A percentile compares a stretch with the other conserved stretches of the same genome.
Conservation (phyloP, 2,888 invertebrate genomes). For the Lochmaea capreae region DNA sequence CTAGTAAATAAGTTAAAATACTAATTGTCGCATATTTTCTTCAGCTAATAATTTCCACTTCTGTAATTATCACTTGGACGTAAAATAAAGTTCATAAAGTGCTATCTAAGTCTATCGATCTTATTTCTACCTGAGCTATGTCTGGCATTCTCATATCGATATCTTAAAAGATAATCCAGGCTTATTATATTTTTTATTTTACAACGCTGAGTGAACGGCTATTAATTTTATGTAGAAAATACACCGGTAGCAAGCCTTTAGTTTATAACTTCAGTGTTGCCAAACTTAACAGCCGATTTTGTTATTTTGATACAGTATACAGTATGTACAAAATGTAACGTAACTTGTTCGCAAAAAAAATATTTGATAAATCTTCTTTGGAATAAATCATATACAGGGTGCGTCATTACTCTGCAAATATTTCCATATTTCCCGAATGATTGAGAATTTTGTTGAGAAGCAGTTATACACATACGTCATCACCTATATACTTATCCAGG, state of each 20-base stretch:
- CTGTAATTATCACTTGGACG: constrained; percentile 24
- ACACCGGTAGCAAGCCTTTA: constrained; percentile 38
- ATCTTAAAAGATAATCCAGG: constrained; percentile 39
- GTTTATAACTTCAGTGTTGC: constrained; percentile 25
- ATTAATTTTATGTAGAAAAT: constrained; percentile 44
- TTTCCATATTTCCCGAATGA: too few relatives aligned
- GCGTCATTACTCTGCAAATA: too few relatives aligned
- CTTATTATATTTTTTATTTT: constrained; percentile 42
- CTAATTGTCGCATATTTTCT: neutral
- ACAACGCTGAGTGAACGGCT: constrained; percentile 37
- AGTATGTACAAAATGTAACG: too few relatives aligned
- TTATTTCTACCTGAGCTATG: constrained; percentile 38
- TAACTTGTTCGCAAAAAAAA: too few relatives aligned
- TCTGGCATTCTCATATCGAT: constrained; percentile 42
- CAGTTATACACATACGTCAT: too few relatives aligned
- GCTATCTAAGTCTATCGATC: constrained; percentile 30
- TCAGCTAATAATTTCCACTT: constrained; percentile 12
- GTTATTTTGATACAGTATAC: neutral
- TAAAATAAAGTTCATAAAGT: constrained; percentile 28
- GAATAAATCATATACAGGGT: too few relatives aligned
- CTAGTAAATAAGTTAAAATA: neutral
- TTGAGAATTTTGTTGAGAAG: too few relatives aligned
- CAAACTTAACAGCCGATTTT: constrained; percentile 2
- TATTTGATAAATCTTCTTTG: too few relatives aligned
- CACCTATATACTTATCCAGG: too few relatives aligned